These are phyloP conservation scores for Coenonympha arcania DNA, from an alignment of 2,888 invertebrate species.

Conservation along the genomic window DNA sequence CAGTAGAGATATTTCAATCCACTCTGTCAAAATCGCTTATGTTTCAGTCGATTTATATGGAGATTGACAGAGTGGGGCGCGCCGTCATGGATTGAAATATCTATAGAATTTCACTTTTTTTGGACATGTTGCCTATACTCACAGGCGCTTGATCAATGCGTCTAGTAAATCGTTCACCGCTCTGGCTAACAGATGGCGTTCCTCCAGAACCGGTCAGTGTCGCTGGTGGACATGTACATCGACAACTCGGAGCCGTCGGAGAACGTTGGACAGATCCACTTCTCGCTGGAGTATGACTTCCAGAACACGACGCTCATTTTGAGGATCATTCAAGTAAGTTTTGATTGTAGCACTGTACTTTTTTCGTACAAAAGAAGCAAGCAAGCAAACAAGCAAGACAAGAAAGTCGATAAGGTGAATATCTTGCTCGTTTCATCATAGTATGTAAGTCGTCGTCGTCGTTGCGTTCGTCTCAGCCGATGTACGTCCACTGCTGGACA, in stretches of 20 bases:
- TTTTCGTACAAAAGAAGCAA: no score
- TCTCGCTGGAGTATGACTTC: conserved; percentile 94
- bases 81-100: no score
- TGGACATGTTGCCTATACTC: background rate
- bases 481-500: no score
- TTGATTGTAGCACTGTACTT: background rate
- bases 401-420: background rate
- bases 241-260: conserved; percentile 94
- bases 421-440: background rate
- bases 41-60: no score
- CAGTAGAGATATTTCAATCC: no score
- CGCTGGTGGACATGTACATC: conserved; percentile 95
- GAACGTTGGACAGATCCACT: conserved; percentile 95
- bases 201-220: conserved; percentile 90
- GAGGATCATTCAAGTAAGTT: conserved; percentile 87
- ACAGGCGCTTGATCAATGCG: conserved; percentile 15
- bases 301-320: conserved; percentile 92
- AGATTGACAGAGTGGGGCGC: no score
- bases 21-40: no score
- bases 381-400: no score
- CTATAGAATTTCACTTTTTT: no score
- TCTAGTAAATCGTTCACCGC: conserved; percentile 46
- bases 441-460: no score
- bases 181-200: conserved; percentile 76
- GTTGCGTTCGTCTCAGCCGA: no score